These are phyloP conservation scores for Ephestia elutella DNA, from an alignment of 1,140 invertebrate species.

Conservation along the genomic window DNA sequence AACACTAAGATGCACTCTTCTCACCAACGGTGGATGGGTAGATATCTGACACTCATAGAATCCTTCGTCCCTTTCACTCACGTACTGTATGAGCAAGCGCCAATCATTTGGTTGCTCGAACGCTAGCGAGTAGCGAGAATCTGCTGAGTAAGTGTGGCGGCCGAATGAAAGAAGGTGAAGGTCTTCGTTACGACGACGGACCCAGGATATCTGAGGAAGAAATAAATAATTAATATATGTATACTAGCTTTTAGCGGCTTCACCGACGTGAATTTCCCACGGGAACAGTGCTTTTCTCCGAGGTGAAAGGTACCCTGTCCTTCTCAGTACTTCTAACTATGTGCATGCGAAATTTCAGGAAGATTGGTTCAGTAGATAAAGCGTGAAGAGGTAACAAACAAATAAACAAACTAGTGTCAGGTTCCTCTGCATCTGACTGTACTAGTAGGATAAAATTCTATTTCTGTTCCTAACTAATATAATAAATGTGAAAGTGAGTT, in stretches of 20 bases:
- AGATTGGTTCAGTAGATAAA: too few relatives aligned
- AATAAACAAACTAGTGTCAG: too few relatives aligned
- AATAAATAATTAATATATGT: background rate
- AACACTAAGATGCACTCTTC: slow-evolving; percentile 82
- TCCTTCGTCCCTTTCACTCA: slow-evolving; percentile 83
- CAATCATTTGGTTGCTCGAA: slow-evolving; percentile 86
- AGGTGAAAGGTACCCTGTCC: too few relatives aligned
- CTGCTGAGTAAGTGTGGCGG: slow-evolving; percentile 85
- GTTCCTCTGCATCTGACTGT: too few relatives aligned
- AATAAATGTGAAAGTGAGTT: too few relatives aligned
- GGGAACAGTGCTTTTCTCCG: too few relatives aligned
- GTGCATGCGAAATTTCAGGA: too few relatives aligned
- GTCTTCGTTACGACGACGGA: slow-evolving; percentile 81
- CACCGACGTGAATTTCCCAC: too few relatives aligned
- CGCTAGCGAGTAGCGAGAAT: slow-evolving; percentile 81
- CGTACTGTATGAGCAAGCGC: slow-evolving; percentile 82
- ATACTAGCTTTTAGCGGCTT: background rate
- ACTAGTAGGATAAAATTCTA: too few relatives aligned
- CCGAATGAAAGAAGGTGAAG: slow-evolving; percentile 85
- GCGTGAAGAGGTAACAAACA: too few relatives aligned
- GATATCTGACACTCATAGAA: slow-evolving; percentile 88
- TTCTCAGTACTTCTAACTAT: too few relatives aligned
- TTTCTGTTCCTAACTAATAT: too few relatives aligned
- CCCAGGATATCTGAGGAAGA: slow-evolving; percentile 80
- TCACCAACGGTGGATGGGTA: slow-evolving; percentile 83